Evolutionary conservation across 2,797 vertebrate genomes (phyloP).

Genomic region (Lophius americanus): DNA sequence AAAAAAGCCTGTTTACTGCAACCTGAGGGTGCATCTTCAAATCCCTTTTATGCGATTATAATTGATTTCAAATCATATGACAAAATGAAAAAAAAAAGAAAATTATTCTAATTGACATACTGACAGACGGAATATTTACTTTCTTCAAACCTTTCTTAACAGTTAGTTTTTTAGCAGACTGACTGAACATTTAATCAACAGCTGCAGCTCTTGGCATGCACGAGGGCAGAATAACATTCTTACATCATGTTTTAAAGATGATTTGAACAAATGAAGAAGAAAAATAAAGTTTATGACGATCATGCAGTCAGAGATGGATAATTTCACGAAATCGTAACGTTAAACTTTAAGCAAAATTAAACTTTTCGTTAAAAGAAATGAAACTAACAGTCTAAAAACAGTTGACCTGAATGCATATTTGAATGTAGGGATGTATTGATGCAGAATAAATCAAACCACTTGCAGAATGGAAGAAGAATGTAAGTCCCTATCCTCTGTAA

Average conservation of each 20-base stretch:
- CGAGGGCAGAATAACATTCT: neutral
- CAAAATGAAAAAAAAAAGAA: too few relatives aligned
- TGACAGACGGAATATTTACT: too few relatives aligned
- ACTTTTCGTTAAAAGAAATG: neutral
- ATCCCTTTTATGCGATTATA: too few relatives aligned
- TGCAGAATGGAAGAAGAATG: slow-evolving; percentile 6
- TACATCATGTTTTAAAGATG: neutral
- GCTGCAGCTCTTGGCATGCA: neutral
- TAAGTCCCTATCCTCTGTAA: slow-evolving; percentile 10
- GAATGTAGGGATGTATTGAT: neutral
- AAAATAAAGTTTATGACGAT: neutral
- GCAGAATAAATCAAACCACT: slow-evolving; percentile 5
- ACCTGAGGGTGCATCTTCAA: too few relatives aligned
- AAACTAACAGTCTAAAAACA: neutral
- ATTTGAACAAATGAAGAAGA: neutral
- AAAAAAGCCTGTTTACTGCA: too few relatives aligned
- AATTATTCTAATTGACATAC: too few relatives aligned
- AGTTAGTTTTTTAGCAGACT: neutral
- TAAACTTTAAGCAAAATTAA: neutral
- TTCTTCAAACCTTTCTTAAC: too few relatives aligned
- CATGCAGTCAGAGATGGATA: neutral
- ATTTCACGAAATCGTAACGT: neutral
- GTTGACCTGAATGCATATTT: neutral
- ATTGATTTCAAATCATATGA: too few relatives aligned
- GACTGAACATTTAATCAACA: neutral